Evolutionary conservation across 2,888 invertebrate species (phyloP), one percentile per base, ranked within the genome.

Genomic region (Phania funesta): DNA sequence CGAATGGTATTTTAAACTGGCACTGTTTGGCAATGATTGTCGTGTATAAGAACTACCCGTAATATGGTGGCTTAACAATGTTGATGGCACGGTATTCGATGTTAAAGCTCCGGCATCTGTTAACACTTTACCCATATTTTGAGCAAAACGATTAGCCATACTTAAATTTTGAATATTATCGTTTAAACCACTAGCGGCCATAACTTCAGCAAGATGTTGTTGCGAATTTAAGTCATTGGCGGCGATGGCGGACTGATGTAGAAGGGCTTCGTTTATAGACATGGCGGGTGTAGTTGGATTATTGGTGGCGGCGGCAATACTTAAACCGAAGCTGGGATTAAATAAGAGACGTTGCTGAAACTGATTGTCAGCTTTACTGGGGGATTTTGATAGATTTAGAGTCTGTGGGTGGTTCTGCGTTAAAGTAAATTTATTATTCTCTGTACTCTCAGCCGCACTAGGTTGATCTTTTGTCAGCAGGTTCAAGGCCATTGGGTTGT

Each of bases 261-360:
- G 38, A 35, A 82, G n/a, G 32, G 54, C 67, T 60, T 81, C 64
- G n/a, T 76, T 79, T 0, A 79, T 20, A 2, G 79, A 20, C 48
- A 77, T 29, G 6, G 60, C 20, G 7, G 75, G 38, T 18, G 60
- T 29, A 1, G n/a, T 60, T 5, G 35, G 46, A 56, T 22, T 56
- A 24, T 22, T 79, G 22, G 62, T 48, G 44, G 76, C 64, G 38
- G 75, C 62, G 35, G 77, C 68, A 13, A 73, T 84, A 64, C 84
- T 84, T 58, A 84, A 84, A 22, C 84, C 65, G 70, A 86, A 83
- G 84, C 84, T 75, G 80, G 80, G 84, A 68, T 84, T 85, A 29
- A 88, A 86, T 78, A 90, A 84, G 71, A 90, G 88, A 80, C 89
- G 87, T 9, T 84, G 84, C 46, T 88, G 86, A 71, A 86, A 46